A percentile compares a stretch with the other conserved stretches of the same genome.
Evolutionary conservation across 2,888 invertebrate genomes (phyloP).

Genomic region (Folsomia manolachei): DNA sequence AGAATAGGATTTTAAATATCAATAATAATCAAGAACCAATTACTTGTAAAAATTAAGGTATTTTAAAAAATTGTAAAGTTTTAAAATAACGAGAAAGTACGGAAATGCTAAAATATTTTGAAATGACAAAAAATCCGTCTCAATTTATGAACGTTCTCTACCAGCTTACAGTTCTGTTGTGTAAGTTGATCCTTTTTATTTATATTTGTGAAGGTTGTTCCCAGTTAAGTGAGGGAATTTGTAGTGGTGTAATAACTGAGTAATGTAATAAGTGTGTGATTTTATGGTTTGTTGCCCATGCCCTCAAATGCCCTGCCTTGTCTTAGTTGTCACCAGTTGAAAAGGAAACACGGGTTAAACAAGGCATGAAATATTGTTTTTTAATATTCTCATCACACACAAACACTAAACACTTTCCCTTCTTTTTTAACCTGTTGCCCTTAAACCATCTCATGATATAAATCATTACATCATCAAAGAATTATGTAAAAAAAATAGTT

Average conservation of each 20-base stretch:
- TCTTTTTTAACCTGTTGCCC: neutral
- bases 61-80: too few species aligned
- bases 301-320: neutral
- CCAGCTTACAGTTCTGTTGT: neutral
- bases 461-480: neutral
- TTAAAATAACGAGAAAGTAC: too few species aligned
- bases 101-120: too few species aligned
- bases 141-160: too few species aligned
- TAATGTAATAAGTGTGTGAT: neutral
- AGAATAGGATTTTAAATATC: too few species aligned
- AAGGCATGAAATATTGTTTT: slow-evolving; percentile 23
- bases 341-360: slow-evolving; percentile 41
- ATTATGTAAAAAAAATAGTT: too few species aligned
- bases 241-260: neutral
- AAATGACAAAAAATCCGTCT: neutral
- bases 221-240: slow-evolving; percentile 12
- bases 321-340: slow-evolving; percentile 7
- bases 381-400: slow-evolving; percentile 22
- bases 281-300: neutral
- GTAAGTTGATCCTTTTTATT: neutral
- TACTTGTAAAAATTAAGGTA: too few species aligned
- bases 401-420: neutral
- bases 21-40: too few species aligned
- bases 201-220: slow-evolving; percentile 1
- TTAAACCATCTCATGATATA: neutral